phyloP scores from a whole-genome alignment of 2,113 vertebrate genomes.

The Dendrocopos noguchii region DNA sequence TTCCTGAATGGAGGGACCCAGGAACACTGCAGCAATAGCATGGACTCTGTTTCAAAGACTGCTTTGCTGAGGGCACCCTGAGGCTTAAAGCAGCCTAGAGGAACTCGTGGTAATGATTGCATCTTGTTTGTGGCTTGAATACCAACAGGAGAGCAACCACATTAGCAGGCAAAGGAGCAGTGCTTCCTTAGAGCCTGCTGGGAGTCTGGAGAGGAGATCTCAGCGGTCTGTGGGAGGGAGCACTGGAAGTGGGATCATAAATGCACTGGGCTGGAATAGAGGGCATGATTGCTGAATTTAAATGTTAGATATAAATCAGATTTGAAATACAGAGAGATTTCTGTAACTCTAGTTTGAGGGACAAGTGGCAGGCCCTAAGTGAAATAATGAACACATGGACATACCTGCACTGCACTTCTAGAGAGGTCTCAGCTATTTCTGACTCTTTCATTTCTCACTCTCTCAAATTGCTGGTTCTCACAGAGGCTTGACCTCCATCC shows the following conservation, averaged over 20 bases:
- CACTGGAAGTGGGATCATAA: neutral
- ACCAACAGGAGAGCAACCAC: neutral
- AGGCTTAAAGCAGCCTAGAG: neutral
- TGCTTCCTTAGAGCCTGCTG: neutral
- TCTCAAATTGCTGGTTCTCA: constrained; percentile 29
- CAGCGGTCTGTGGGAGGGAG: neutral
- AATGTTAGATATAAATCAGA: neutral
- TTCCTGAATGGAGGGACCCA: too few species aligned
- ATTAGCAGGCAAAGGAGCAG: neutral
- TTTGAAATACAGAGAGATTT: neutral
- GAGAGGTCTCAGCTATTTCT: constrained; percentile 9
- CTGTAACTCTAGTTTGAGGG: neutral
- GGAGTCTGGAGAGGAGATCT: neutral
- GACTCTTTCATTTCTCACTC: constrained; percentile 33
- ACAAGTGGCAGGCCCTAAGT: neutral
- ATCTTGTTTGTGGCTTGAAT: neutral
- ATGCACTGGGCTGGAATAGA: neutral
- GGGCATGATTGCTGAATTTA: neutral
- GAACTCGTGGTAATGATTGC: neutral
- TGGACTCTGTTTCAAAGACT: neutral
- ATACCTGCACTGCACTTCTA: neutral
- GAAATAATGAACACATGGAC: constrained; percentile 7
- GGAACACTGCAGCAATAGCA: neutral
- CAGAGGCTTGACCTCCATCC: constrained; percentile 19
- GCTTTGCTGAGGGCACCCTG: neutral